Conservation (phyloP, 2,113 vertebrate species). For the Ancistrus triradiatus region DNA sequence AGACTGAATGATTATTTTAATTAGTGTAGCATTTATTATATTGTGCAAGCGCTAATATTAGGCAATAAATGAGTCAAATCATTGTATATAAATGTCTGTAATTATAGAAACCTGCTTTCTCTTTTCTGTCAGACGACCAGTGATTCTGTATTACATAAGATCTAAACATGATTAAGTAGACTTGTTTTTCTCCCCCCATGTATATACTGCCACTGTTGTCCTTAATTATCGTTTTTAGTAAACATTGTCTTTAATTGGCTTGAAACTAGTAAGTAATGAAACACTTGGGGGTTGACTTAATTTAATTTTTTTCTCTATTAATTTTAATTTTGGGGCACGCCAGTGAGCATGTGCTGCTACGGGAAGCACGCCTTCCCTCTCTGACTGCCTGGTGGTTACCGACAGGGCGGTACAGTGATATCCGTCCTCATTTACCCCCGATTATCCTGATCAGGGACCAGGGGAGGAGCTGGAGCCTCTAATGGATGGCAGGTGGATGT, state of each 20-base stretch:
- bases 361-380: slow-evolving; percentile 47
- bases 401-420: no score
- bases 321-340: slow-evolving; percentile 71
- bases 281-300: slow-evolving; percentile 74
- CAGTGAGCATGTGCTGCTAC: slow-evolving; percentile 59
- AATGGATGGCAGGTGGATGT: no score
- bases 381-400: slow-evolving; percentile 35
- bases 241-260: slow-evolving; percentile 69
- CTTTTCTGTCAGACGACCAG: no score
- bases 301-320: slow-evolving; percentile 68
- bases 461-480: no score
- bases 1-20: no score
- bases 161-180: slow-evolving; percentile 26
- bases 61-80: no score
- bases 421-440: no score
- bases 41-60: no score
- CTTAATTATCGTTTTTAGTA: slow-evolving; percentile 76
- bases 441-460: no score
- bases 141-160: slow-evolving; percentile 26
- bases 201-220: slow-evolving; percentile 58
- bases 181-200: slow-evolving; percentile 47
- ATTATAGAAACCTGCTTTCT: no score
- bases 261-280: slow-evolving; percentile 73
- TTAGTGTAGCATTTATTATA: no score
- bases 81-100: no score